Conservation (phyloP, 2,113 vertebrate genomes). For the Cynocephalus volans region DNA sequence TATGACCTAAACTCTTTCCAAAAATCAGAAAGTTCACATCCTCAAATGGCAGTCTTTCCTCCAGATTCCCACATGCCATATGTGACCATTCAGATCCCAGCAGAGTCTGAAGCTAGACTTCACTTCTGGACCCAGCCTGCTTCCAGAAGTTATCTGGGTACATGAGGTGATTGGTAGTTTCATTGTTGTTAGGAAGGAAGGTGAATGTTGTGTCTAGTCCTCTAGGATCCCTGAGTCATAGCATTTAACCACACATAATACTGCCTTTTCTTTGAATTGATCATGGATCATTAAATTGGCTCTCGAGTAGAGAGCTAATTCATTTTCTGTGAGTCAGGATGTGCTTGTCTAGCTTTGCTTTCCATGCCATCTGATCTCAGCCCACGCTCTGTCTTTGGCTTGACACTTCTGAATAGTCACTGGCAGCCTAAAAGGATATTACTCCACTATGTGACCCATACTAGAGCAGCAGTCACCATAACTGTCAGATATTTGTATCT, state of each 20-base stretch:
- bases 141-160: background rate
- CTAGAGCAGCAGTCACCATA: background rate
- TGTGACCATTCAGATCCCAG: background rate
- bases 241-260: background rate
- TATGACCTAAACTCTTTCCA: background rate
- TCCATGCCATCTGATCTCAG: background rate
- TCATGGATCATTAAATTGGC: background rate
- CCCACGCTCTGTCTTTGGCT: background rate
- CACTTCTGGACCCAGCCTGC: background rate
- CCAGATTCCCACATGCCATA: background rate
- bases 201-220: background rate
- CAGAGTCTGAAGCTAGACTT: background rate
- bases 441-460: background rate
- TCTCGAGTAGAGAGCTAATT: background rate
- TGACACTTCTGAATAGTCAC: background rate
- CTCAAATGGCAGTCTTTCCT: background rate
- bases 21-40: background rate
- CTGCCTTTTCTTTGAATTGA: background rate
- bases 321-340: background rate
- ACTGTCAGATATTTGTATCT: background rate
- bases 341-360: background rate
- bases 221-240: background rate
- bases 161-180: background rate
- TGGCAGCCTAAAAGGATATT: background rate
- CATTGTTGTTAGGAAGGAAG: background rate